A percentile compares a stretch with the other conserved stretches of the same genome.
These are phyloP conservation scores for Patagioenas fasciata DNA, from an alignment of 2,113 vertebrate species.

Conservation along the genomic window DNA sequence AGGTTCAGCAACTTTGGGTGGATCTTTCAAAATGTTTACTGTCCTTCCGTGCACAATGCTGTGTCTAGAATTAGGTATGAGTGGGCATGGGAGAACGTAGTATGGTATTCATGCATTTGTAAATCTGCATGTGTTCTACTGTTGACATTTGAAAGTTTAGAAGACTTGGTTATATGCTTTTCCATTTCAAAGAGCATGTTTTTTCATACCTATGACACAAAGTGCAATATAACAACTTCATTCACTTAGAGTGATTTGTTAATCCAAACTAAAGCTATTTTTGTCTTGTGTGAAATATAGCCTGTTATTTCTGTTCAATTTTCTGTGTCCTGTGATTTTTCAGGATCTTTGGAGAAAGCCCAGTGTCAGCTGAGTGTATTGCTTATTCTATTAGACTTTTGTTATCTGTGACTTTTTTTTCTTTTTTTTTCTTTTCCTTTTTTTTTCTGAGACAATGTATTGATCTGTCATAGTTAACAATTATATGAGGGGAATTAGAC, in stretches of 20 bases:
- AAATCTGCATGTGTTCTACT: neutral
- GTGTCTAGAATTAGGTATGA: neutral
- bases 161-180: neutral
- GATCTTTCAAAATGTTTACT: neutral
- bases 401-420: neutral
- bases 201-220: neutral
- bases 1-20: neutral
- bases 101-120: neutral
- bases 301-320: neutral
- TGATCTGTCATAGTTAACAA: neutral
- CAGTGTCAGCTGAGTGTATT: neutral
- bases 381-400: neutral
- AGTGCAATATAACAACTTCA: neutral
- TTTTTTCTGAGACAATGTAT: neutral
- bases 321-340: neutral
- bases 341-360: neutral
- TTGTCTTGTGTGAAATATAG: neutral
- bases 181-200: neutral
- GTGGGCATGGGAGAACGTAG: neutral
- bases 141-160: neutral
- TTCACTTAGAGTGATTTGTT: neutral
- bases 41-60: neutral
- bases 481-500: neutral
- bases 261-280: neutral
- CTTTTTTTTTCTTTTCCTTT: neutral